Percentiles rank a stretch among this genome's conserved stretches.
These are phyloP conservation scores for Scelioninae gen. 1 DNA, from an alignment of 2,888 invertebrate genomes.

Conservation along the genomic window DNA sequence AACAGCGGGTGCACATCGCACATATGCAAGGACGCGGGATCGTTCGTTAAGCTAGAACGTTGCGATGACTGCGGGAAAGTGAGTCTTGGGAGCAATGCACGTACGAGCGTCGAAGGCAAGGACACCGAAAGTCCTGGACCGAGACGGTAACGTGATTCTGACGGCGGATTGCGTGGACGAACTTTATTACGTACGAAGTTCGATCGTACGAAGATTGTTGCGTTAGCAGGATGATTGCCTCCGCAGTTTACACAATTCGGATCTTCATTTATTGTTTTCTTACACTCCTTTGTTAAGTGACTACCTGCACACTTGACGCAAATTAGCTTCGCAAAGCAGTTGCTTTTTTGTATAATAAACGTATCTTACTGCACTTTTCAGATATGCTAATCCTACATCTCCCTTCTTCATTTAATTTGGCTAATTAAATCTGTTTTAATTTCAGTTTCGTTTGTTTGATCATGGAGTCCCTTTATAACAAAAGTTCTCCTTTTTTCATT, in stretches of 20 bases:
- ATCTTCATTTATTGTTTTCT: too few species aligned
- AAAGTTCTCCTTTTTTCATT: too few species aligned
- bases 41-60: conserved; percentile 32
- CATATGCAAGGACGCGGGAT: conserved; percentile 43
- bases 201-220: neutral
- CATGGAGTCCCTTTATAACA: conserved; percentile 59
- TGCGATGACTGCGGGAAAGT: too few species aligned
- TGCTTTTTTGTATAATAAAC: conserved; percentile 63
- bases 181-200: neutral
- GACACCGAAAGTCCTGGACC: neutral
- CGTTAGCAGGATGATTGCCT: too few species aligned
- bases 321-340: too few species aligned
- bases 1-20: conserved; percentile 54
- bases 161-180: too few species aligned
- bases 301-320: too few species aligned
- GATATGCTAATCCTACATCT: conserved; percentile 39
- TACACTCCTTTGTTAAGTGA: too few species aligned
- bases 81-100: too few species aligned
- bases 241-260: too few species aligned
- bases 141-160: too few species aligned
- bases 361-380: conserved; percentile 60
- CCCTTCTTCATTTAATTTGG: conserved; percentile 65
- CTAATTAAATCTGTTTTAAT: conserved; percentile 48
- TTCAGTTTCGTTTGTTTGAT: conserved; percentile 41
- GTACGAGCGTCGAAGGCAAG: too few species aligned